Conservation (phyloP, 2,888 invertebrate species). For the Rhodophaea formosa region DNA sequence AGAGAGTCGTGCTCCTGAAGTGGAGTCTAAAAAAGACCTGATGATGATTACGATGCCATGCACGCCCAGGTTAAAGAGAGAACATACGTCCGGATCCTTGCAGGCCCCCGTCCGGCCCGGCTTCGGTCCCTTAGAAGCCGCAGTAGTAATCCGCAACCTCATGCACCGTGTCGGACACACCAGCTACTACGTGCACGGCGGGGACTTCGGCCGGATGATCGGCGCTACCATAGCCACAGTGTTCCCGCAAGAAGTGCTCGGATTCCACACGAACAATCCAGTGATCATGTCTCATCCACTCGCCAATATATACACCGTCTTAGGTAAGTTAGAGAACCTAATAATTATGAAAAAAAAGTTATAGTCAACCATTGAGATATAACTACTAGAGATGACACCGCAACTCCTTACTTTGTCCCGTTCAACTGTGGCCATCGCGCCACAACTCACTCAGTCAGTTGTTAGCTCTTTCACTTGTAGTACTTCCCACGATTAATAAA, state of each 20-base stretch:
- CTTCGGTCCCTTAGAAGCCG: constrained; percentile 78
- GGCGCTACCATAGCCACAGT: constrained; percentile 81
- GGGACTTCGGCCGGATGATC: constrained; percentile 86
- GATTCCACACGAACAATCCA: constrained; percentile 84
- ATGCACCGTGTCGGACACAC: constrained; percentile 85
- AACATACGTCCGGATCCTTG: background rate
- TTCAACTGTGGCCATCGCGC: no score
- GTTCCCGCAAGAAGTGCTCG: constrained; percentile 78
- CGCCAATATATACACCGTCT: constrained; percentile 48
- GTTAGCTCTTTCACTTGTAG: no score
- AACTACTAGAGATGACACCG: no score
- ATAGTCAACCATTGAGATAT: no score
- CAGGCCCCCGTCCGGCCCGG: constrained; percentile 80
- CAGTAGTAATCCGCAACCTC: constrained; percentile 83
- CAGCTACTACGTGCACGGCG: constrained; percentile 86
- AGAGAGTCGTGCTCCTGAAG: no score
- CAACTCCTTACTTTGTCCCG: no score
- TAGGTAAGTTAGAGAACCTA: constrained; percentile 62
- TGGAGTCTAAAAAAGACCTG: no score
- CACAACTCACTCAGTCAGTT: no score
- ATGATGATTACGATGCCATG: no score
- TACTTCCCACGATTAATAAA: no score
- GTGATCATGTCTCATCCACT: constrained; percentile 38
- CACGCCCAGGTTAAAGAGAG: no score
- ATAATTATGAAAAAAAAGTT: no score